Conservation (phyloP, 2,797 vertebrate species). For the Smutsia gigantea region DNA sequence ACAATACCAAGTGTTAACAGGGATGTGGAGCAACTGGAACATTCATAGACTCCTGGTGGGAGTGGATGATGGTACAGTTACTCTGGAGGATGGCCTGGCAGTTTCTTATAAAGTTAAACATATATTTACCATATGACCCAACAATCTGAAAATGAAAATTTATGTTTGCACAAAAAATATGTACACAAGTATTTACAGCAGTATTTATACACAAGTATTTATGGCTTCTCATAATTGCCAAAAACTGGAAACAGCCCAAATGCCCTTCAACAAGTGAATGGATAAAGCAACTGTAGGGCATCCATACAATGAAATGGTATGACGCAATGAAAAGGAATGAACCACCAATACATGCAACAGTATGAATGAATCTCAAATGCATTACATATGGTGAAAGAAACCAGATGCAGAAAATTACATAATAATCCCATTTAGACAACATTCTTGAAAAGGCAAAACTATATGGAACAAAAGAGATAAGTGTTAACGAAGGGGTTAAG, state of each 20-base stretch:
- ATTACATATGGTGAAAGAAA: not conserved
- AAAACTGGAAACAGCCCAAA: no score
- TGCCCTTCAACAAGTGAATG: no score
- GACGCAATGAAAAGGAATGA: no score
- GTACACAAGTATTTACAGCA: no score
- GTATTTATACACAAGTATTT: no score
- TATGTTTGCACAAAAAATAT: no score
- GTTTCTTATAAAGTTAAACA: not conserved
- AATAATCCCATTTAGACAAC: not conserved
- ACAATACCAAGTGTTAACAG: not conserved
- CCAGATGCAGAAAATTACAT: not conserved
- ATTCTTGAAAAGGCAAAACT: constrained; percentile 21
- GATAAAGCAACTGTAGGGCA: no score
- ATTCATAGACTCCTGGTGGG: not conserved
- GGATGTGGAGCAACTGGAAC: not conserved
- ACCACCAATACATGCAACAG: no score
- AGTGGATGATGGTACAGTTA: not conserved
- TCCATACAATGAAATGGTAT: no score
- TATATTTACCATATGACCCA: no score
- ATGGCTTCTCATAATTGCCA: no score
- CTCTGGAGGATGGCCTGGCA: not conserved
- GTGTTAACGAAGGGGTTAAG: not conserved
- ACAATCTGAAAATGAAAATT: no score
- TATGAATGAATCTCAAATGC: not conserved
- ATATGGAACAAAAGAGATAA: not conserved